Evolutionary conservation across 2,888 invertebrate species (phyloP), one percentile per base, ranked within the genome.

Genomic region (Limulus polyphemus): DNA sequence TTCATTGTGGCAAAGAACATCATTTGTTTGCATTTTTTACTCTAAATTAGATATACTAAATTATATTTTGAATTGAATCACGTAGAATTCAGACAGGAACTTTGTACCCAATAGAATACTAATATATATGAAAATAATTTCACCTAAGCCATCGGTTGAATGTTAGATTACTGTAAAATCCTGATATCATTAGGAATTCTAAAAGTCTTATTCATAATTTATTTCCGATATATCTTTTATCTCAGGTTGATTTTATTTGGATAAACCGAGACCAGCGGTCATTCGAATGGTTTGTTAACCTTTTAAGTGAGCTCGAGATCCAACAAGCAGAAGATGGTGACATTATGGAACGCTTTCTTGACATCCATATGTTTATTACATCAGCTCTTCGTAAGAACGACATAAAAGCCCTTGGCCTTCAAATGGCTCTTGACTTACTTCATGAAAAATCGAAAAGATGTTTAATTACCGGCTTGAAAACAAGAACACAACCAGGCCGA

Each of bases 291-390:
- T 95, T 97, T 75, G 89, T 95, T 12, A 90, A 89, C 69, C 81
- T 95, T 55, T 80, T 97, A 14, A 90, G 92, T 0, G 90, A 92
- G 74, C 79, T 97, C 71, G 95, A 97, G 79, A 90, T 92, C 68
- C 92, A 94, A 75, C 92, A 93, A 74, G 91, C 91, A 0, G 91
- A 92, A 77, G 78, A 87, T 59, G 89, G 88, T 0, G 84, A 84
- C 1, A 90, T 89, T 73, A 65, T 65, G 46, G 68, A 72, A 11
- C 79, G 90, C 71, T 93, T 89, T 75, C 81, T 94, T 55, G 91
- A 95, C 75, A 93, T 95, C 89, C 94, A 95, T 78, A 92, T 95
- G 91, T 94, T 92, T 76, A 92, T 95, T 72, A 95, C 95, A 1
- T 90, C 91, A 71, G 94, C 94, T 0, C 78, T 92, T 63, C 91